Percentiles rank a stretch among this genome's conserved stretches.
Conservation (phyloP, 1,140 invertebrate genomes). For the Wiebesia pumilae region DNA sequence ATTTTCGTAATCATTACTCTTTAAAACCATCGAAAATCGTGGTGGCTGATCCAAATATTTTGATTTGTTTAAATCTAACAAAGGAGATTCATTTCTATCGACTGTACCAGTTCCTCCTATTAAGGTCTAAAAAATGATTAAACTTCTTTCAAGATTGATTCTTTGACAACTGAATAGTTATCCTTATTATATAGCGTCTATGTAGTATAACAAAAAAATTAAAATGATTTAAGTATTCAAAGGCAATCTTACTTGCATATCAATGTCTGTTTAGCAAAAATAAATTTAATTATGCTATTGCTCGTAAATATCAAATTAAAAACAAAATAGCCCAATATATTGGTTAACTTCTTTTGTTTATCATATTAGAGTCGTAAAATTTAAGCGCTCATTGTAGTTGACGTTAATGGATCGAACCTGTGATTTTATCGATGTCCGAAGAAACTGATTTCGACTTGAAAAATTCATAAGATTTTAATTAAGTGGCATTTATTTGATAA, state of each 20-base stretch:
- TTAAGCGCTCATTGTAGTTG: not conserved
- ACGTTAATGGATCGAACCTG: not conserved
- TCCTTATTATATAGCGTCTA: too few relatives aligned
- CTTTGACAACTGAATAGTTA: not conserved
- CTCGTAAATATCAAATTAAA: not conserved
- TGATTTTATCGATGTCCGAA: not conserved
- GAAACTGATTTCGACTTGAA: not conserved
- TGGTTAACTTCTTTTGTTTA: not conserved
- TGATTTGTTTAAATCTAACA: slow-evolving; percentile 10
- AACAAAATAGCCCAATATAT: not conserved
- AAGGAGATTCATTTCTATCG: not conserved
- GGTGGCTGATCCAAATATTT: slow-evolving; percentile 18
- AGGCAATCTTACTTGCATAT: not conserved
- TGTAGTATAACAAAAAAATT: too few relatives aligned
- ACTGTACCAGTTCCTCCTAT: not conserved
- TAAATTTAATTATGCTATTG: too few relatives aligned
- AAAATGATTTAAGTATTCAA: not conserved
- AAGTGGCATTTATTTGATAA: not conserved
- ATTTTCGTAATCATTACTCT: slow-evolving; percentile 27
- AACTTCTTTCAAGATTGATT: not conserved
- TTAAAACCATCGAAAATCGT: not conserved
- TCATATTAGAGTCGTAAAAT: not conserved
- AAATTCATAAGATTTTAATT: not conserved
- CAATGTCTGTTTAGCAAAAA: not conserved
- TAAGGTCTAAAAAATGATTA: not conserved